Conservation (phyloP, 1,140 invertebrate species). For the Lepidotrigona ventralis region DNA sequence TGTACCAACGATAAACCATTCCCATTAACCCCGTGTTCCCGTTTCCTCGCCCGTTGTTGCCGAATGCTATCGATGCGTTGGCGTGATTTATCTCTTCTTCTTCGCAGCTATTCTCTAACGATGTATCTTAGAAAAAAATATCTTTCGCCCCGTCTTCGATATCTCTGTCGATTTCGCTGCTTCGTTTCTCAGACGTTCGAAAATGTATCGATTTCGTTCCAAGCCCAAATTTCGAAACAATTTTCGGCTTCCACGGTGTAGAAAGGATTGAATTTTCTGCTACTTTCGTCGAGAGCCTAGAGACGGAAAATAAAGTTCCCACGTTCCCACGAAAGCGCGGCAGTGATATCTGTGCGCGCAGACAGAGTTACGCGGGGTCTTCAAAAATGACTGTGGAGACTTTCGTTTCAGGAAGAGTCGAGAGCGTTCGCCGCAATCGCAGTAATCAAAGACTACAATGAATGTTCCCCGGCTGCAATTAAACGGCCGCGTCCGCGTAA, state of each 20-base stretch:
- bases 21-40: not conserved
- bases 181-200: not conserved
- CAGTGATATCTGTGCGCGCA: not conserved
- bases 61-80: not conserved
- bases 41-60: not conserved
- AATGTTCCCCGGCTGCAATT: slow-evolving; percentile 28
- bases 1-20: slow-evolving; percentile 7
- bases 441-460: slow-evolving; percentile 49
- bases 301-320: not conserved
- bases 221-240: not conserved
- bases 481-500: slow-evolving; percentile 39
- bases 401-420: slow-evolving; percentile 28
- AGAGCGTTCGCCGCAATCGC: slow-evolving; percentile 17
- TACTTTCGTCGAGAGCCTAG: not conserved
- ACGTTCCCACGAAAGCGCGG: not conserved
- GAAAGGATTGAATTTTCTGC: not conserved
- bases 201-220: too few relatives aligned
- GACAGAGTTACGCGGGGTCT: not conserved
- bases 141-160: not conserved
- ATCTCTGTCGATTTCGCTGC: not conserved
- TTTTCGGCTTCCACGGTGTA: not conserved
- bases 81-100: not conserved
- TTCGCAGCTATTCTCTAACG: not conserved
- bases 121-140: not conserved
- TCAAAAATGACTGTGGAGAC: not conserved